Percentiles rank a stretch among this genome's conserved stretches.
Evolutionary conservation across 2,888 invertebrate species (phyloP).

Genomic region (Trissoscelio sp.): DNA sequence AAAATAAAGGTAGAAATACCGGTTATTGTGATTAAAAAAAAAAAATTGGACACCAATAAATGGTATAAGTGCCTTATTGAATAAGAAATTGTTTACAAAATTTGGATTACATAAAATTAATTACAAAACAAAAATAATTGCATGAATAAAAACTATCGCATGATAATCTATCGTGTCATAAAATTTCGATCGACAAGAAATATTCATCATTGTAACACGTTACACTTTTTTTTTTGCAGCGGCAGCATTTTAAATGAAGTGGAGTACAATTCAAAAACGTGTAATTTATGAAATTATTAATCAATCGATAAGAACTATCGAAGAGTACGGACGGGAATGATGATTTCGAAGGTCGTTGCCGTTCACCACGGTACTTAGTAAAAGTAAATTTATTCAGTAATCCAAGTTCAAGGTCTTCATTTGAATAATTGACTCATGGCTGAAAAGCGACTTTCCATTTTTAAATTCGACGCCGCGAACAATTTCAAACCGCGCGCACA

Average conservation of each 20-base stretch:
- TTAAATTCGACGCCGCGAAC: conserved; percentile 23
- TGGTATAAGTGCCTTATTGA: no score
- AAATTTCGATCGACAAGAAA: conserved; percentile 6
- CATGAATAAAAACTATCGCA: no score
- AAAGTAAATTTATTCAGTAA: conserved; percentile 64
- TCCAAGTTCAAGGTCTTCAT: conserved; percentile 67
- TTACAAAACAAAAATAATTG: background rate
- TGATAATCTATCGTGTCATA: no score
- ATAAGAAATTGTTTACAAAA: no score
- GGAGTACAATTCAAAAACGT: conserved; percentile 9
- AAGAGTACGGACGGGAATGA: conserved; percentile 19
- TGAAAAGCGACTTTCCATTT: conserved; percentile 63
- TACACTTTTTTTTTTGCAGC: background rate
- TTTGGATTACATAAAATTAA: no score
- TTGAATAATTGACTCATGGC: conserved; percentile 66
- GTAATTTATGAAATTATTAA: conserved; percentile 48
- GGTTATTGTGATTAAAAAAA: no score
- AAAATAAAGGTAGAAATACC: no score
- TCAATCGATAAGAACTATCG: conserved; percentile 32
- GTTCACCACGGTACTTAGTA: conserved; percentile 49
- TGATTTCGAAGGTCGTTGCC: conserved; percentile 50
- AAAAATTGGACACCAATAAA: no score
- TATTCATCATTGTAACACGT: conserved; percentile 13
- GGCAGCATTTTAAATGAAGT: conserved; percentile 1
- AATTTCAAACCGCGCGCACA: no score